phyloP scores from a whole-genome alignment of 2,888 invertebrate species.

The Eulithis prunata region DNA sequence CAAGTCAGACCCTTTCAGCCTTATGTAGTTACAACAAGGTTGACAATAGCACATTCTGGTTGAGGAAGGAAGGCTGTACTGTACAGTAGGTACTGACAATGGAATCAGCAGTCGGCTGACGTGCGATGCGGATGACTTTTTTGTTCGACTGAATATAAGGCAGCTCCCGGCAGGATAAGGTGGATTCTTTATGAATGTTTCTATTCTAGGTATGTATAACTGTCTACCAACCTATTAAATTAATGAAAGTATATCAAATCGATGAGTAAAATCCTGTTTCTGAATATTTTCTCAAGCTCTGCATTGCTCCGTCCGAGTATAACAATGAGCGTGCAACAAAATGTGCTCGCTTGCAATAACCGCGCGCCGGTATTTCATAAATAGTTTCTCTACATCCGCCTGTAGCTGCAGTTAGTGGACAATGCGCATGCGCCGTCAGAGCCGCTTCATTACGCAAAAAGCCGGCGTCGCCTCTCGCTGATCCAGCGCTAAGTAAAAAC shows the following conservation, averaged over 20 bases:
- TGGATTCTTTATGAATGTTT: not conserved
- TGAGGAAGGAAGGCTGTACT: slow-evolving; percentile 1
- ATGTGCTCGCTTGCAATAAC: not conserved
- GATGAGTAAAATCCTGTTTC: too few relatives aligned
- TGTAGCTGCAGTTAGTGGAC: not conserved
- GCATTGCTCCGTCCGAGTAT: too few relatives aligned
- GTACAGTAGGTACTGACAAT: slow-evolving; percentile 9
- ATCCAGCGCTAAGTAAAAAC: slow-evolving; percentile 11
- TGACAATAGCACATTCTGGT: not conserved
- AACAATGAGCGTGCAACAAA: too few relatives aligned
- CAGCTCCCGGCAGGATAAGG: not conserved
- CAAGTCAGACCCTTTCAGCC: not conserved
- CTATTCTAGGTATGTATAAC: too few relatives aligned
- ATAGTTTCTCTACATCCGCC: not conserved
- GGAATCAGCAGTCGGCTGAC: slow-evolving; percentile 19
- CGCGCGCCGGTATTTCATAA: not conserved
- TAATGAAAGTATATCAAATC: too few relatives aligned
- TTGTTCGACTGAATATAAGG: slow-evolving; percentile 10
- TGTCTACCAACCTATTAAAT: too few relatives aligned
- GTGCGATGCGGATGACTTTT: slow-evolving; percentile 10
- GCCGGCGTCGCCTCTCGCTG: not conserved
- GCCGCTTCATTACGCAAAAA: slow-evolving; percentile 8
- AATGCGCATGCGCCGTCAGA: slow-evolving; percentile 5
- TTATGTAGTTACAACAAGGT: not conserved
- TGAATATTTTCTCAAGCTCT: too few relatives aligned